Evolutionary conservation across 2,797 vertebrate species (phyloP).

Genomic region (Euphonia xanthogaster): DNA sequence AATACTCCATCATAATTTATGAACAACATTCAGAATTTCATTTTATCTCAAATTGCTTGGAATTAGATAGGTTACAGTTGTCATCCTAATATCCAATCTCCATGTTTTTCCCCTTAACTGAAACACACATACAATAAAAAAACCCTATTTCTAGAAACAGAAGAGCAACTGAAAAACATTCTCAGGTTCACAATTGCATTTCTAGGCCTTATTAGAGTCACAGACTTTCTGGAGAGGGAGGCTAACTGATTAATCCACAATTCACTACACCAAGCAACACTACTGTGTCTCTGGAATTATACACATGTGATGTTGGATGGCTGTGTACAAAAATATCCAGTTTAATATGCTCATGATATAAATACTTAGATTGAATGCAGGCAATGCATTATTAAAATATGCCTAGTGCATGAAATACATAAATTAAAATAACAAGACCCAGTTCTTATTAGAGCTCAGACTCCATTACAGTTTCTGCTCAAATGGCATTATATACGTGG

Average conservation of each 20-base stretch:
- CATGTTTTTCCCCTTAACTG: background rate
- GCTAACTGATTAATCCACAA: background rate
- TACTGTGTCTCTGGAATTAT: background rate
- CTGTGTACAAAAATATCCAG: background rate
- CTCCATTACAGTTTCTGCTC: background rate
- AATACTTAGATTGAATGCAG: background rate
- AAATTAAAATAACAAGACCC: background rate
- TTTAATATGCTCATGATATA: background rate
- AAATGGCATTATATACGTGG: background rate
- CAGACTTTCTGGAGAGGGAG: background rate
- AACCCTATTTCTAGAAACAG: background rate
- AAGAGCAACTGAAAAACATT: background rate
- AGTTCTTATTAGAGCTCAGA: background rate
- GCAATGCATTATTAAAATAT: background rate
- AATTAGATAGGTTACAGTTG: background rate
- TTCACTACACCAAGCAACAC: background rate
- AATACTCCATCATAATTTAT: background rate
- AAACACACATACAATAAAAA: background rate
- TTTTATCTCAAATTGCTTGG: background rate
- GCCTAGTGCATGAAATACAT: background rate
- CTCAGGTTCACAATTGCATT: background rate
- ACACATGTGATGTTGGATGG: background rate
- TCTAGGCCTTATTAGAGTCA: background rate
- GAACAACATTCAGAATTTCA: background rate
- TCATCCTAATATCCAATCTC: background rate